These are phyloP conservation scores for Aphidius gifuensis DNA, from an alignment of 1,140 invertebrate species.

Conservation along the genomic window DNA sequence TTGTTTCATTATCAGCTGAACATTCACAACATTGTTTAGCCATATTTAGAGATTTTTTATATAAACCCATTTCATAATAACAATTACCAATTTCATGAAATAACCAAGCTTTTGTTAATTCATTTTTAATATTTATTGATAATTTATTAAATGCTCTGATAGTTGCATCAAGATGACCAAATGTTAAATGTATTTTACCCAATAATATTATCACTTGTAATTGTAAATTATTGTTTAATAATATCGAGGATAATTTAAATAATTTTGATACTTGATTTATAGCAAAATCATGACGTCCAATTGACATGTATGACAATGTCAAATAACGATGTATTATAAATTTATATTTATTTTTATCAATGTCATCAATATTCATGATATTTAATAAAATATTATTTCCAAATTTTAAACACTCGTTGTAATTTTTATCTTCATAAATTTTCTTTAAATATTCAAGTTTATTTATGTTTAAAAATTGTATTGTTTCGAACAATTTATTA, in stretches of 20 bases:
- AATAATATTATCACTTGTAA: constrained; percentile 32
- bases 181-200: constrained; percentile 41
- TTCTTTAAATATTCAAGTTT: constrained; percentile 27
- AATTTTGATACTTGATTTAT: constrained; percentile 29
- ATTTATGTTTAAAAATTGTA: no score
- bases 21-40: constrained; percentile 27
- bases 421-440: constrained; percentile 29
- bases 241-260: constrained; percentile 31
- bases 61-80: constrained; percentile 35
- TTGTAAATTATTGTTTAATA: constrained; percentile 24
- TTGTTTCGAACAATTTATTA: no score
- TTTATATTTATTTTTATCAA: constrained; percentile 27
- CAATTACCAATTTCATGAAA: constrained; percentile 38
- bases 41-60: constrained; percentile 27
- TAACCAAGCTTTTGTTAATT: constrained; percentile 38
- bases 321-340: constrained; percentile 32
- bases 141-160: no score
- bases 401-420: constrained; percentile 24
- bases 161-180: constrained; percentile 37
- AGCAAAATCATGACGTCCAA: constrained; percentile 39
- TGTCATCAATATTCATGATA: constrained; percentile 10
- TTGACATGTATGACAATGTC: constrained; percentile 30
- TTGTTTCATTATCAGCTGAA: constrained; percentile 25
- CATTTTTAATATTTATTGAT: constrained; percentile 26
- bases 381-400: constrained; percentile 30